Percentiles rank a stretch among this genome's conserved stretches.
Conservation (phyloP, 2,113 vertebrate genomes). For the Oncorhynchus gorbuscha region DNA sequence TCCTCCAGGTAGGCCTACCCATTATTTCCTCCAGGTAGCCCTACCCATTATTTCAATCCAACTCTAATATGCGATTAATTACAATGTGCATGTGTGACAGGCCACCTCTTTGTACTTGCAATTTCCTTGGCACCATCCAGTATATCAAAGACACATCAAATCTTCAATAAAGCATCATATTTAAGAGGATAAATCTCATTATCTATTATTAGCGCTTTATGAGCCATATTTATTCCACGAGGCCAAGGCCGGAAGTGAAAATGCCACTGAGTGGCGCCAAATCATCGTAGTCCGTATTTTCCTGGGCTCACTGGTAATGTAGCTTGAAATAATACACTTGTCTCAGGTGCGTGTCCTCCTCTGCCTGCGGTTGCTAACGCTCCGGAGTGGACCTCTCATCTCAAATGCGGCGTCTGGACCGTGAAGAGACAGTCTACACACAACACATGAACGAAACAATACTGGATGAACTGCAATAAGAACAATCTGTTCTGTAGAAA, state of each 20-base stretch:
- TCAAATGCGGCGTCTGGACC: constrained; percentile 37
- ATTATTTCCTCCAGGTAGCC: no score
- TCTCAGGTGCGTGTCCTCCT: background rate
- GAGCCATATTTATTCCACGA: no score
- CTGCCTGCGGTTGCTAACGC: background rate
- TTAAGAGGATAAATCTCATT: no score
- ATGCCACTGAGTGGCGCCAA: constrained; percentile 57
- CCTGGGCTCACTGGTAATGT: background rate
- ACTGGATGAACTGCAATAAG: background rate
- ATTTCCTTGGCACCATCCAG: no score
- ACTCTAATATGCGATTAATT: no score
- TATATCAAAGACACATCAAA: no score
- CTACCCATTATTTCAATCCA: no score
- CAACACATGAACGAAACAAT: background rate
- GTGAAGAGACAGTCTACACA: background rate
- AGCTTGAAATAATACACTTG: background rate
- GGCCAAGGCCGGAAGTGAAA: background rate
- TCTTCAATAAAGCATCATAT: no score
- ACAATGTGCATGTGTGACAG: no score
- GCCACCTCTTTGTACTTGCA: no score
- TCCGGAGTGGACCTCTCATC: constrained; percentile 19
- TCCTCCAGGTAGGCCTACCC: no score
- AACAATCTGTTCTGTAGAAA: constrained; percentile 21
- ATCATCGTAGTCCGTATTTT: constrained; percentile 15
- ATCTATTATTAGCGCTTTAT: no score